These are phyloP conservation scores for Furcula furcula DNA, from an alignment of 2,888 invertebrate genomes.

Conservation along the genomic window DNA sequence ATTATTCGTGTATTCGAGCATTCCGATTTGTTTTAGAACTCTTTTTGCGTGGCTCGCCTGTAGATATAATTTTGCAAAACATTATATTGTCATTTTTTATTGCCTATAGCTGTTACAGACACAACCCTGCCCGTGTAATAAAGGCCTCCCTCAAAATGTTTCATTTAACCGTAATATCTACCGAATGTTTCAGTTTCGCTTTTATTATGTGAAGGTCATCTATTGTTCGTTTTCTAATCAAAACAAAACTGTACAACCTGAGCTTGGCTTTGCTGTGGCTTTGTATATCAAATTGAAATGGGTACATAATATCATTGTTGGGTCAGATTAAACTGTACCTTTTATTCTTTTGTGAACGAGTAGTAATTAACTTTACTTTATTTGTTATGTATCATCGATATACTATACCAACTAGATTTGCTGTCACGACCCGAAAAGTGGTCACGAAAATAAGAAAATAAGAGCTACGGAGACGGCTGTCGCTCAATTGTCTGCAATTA, in stretches of 20 bases:
- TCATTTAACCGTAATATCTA: constrained; percentile 34
- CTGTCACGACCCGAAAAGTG: too few species aligned
- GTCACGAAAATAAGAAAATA: too few species aligned
- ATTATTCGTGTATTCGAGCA: constrained; percentile 6
- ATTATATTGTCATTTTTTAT: constrained; percentile 34
- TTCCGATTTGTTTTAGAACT: constrained; percentile 12
- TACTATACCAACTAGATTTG: too few species aligned
- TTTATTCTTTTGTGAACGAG: constrained; percentile 9
- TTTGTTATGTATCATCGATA: background rate
- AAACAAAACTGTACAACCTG: constrained; percentile 29
- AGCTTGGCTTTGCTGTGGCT: constrained; percentile 31
- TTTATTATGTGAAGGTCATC: constrained; percentile 34
- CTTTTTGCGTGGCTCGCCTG: constrained; percentile 8
- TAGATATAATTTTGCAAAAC: constrained; percentile 18
- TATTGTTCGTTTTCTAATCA: constrained; percentile 41
- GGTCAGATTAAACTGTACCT: constrained; percentile 21
- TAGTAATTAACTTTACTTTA: background rate
- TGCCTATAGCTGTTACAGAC: constrained; percentile 25
- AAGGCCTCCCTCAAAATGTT: constrained; percentile 32
- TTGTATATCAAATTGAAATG: constrained; percentile 38
- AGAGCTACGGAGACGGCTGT: too few species aligned
- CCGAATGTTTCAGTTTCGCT: constrained; percentile 29
- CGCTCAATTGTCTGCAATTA: too few species aligned
- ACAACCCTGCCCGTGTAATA: constrained; percentile 25
- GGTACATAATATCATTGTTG: constrained; percentile 32